Evolutionary conservation across 2,888 invertebrate species (phyloP).

Genomic region (Xanthia togata): DNA sequence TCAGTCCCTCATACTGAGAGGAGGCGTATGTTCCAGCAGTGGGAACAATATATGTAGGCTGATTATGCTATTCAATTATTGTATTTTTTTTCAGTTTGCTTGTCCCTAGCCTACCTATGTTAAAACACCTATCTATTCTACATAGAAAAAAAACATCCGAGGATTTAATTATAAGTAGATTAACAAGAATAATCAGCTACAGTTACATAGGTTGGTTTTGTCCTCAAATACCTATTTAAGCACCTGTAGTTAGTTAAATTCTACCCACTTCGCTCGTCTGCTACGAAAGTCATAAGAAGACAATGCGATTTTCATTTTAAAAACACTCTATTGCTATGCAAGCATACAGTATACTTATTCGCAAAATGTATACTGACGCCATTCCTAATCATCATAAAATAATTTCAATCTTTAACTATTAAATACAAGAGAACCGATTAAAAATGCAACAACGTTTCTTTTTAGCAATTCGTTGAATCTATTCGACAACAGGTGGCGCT

Average conservation of each 20-base stretch:
- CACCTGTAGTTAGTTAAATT: not conserved
- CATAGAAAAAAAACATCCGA: too few species aligned
- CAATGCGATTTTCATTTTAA: too few species aligned
- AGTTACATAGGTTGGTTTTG: not conserved
- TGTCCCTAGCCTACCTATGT: too few species aligned
- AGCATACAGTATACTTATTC: not conserved
- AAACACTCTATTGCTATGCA: conserved; percentile 1
- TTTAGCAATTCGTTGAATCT: conserved; percentile 70
- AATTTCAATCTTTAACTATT: not conserved
- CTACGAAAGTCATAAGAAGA: not conserved
- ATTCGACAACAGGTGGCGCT: conserved; percentile 86
- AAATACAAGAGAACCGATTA: not conserved
- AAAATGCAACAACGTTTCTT: not conserved
- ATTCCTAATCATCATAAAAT: not conserved
- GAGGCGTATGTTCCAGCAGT: too few species aligned
- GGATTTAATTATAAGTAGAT: too few species aligned
- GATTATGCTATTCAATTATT: not conserved
- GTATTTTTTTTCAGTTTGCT: not conserved
- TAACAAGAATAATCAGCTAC: not conserved
- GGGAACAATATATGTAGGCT: too few species aligned
- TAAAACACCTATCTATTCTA: not conserved
- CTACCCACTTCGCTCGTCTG: not conserved
- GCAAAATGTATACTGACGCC: not conserved
- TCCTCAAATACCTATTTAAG: not conserved
- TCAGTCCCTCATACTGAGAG: too few species aligned